Evolutionary conservation across 64 coral and sea anemone genomes (phyloP).

Genomic region (Montipora capricornis): DNA sequence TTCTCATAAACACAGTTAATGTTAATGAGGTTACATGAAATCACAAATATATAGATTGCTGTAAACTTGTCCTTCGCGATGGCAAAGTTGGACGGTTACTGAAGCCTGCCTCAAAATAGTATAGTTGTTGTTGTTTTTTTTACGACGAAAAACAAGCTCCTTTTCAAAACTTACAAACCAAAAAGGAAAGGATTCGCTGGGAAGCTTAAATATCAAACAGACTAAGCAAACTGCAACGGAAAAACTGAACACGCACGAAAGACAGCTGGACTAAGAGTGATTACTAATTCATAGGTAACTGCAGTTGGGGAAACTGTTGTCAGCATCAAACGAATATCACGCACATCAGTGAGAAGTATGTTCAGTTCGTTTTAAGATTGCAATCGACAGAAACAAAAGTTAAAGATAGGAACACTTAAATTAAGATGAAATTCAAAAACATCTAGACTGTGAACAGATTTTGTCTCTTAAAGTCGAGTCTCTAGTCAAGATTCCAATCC

Average conservation of each 20-base stretch:
- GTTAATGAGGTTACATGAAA: not conserved
- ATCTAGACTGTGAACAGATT: not conserved
- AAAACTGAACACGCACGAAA: not conserved
- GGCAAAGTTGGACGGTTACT: not conserved
- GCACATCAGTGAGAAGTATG: not conserved
- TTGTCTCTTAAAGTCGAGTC: not conserved
- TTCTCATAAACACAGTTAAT: not conserved
- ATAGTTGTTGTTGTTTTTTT: no score
- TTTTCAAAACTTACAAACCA: no score
- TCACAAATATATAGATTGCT: not conserved
- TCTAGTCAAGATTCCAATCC: not conserved
- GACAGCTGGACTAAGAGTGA: not conserved
- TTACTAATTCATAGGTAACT: not conserved
- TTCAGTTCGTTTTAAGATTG: not conserved
- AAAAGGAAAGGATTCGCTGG: not conserved
- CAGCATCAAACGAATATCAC: no score
- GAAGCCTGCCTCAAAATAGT: no score
- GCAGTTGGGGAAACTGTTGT: no score
- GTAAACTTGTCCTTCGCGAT: not conserved
- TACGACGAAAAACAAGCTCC: no score
- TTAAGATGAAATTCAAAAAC: not conserved
- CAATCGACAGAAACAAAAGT: not conserved
- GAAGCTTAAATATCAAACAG: conserved; percentile 6
- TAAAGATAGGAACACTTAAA: not conserved
- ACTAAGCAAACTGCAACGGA: not conserved